Percentiles rank a stretch among this genome's conserved stretches.
Conservation (phyloP, 2,888 invertebrate species). For the Drosophila dives region DNA sequence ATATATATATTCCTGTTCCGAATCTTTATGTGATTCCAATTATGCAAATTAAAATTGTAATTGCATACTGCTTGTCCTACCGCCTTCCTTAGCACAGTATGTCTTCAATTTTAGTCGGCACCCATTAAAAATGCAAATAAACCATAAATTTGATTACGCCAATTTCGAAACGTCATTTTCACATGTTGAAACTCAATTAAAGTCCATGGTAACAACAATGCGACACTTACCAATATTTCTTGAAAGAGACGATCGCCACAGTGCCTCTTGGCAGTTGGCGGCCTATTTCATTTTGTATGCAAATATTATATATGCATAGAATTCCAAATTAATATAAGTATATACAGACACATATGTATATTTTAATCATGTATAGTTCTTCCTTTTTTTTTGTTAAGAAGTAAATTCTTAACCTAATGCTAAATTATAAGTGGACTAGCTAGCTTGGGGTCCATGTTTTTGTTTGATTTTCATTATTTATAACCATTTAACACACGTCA, state of each 20-base stretch:
- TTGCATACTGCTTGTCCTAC: constrained; percentile 18
- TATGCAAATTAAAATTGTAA: constrained; percentile 50
- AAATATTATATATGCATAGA: not conserved
- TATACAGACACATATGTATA: not conserved
- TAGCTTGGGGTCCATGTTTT: not conserved
- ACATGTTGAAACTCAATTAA: constrained; percentile 59
- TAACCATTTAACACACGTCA: not conserved
- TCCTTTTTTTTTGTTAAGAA: not conserved
- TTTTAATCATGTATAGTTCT: not conserved
- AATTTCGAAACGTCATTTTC: constrained; percentile 66
- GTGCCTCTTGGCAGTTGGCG: constrained; percentile 24
- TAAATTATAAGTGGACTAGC: not conserved
- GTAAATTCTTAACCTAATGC: not conserved
- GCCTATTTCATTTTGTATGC: not conserved
- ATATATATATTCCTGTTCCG: constrained; percentile 28
- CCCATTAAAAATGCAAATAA: constrained; percentile 50
- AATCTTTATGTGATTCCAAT: constrained; percentile 34
- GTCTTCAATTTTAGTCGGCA: not conserved
- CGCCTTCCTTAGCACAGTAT: not conserved
- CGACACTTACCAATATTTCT: constrained; percentile 45
- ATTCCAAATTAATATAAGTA: not conserved
- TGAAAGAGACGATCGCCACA: constrained; percentile 34
- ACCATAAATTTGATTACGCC: constrained; percentile 58
- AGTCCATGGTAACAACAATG: constrained; percentile 69
- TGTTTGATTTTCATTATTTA: not conserved